phyloP scores from a whole-genome alignment of 2,113 vertebrate genomes.

The Lates calcarifer region DNA sequence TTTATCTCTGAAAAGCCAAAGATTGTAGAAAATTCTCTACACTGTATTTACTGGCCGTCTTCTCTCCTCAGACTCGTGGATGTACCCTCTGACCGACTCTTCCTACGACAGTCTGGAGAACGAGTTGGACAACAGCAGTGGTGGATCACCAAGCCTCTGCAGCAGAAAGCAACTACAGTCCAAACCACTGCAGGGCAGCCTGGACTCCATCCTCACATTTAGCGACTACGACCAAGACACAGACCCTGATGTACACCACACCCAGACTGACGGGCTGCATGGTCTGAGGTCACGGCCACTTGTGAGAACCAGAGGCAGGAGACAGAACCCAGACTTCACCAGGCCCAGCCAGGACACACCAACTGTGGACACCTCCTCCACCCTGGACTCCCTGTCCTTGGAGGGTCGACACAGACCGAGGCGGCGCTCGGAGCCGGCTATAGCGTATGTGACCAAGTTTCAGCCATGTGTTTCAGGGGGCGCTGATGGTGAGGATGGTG shows the following conservation, averaged over 20 bases:
- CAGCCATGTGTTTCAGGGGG: slow-evolving; percentile 67
- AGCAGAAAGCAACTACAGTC: slow-evolving; percentile 76
- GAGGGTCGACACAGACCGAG: slow-evolving; percentile 74
- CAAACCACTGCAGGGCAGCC: slow-evolving; percentile 89
- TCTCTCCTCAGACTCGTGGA: slow-evolving; percentile 84
- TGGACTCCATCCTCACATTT: slow-evolving; percentile 92
- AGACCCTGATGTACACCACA: slow-evolving; percentile 41
- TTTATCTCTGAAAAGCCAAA: no score
- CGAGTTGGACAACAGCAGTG: slow-evolving; percentile 84
- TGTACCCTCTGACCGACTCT: slow-evolving; percentile 91
- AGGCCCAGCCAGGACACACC: slow-evolving; percentile 30
- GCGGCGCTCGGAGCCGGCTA: slow-evolving; percentile 89
- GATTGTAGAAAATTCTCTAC: no score
- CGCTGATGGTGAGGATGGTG: slow-evolving; percentile 73
- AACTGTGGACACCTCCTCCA: background rate
- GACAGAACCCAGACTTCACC: slow-evolving; percentile 37
- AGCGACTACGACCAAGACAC: slow-evolving; percentile 90
- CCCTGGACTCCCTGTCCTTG: slow-evolving; percentile 58
- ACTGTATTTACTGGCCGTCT: no score
- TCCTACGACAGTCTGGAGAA: slow-evolving; percentile 97
- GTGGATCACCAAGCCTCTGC: slow-evolving; percentile 83
- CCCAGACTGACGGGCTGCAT: background rate
- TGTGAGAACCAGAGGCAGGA: slow-evolving; percentile 55
- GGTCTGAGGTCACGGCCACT: background rate
- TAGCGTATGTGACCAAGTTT: slow-evolving; percentile 77